phyloP scores from a whole-genome alignment of 2,113 vertebrate genomes.

The Brevimyrus niger region DNA sequence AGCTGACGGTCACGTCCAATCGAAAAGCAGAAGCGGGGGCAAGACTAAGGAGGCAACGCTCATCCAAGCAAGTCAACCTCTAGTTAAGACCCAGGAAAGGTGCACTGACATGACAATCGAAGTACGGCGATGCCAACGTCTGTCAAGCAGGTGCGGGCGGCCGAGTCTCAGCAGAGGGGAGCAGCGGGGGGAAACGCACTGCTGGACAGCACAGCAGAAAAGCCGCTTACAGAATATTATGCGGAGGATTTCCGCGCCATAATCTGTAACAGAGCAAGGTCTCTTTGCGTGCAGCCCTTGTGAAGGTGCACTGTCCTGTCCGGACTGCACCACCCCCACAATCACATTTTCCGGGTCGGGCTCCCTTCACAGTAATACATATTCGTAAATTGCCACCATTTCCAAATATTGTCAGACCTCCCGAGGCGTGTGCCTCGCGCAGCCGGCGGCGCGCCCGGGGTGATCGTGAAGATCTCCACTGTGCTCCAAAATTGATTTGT shows the following conservation, averaged over 20 bases:
- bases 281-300: neutral
- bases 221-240: neutral
- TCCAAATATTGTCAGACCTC: neutral
- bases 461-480: neutral
- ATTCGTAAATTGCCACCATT: neutral
- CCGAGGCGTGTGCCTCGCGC: neutral
- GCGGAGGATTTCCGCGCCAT: neutral
- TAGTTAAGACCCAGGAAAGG: neutral
- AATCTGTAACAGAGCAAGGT: neutral
- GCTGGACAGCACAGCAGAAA: conserved; percentile 17
- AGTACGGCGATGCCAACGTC: conserved; percentile 25
- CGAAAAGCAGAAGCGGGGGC: neutral
- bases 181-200: neutral
- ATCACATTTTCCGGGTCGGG: neutral
- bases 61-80: neutral
- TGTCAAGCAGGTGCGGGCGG: neutral
- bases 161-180: neutral
- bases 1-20: neutral
- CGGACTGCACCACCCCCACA: neutral
- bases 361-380: neutral
- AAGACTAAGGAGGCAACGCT: neutral
- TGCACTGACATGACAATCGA: neutral
- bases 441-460: neutral
- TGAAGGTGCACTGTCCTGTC: neutral
- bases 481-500: neutral